Conservation (phyloP, 2,113 vertebrate species). For the Panurus biarmicus region DNA sequence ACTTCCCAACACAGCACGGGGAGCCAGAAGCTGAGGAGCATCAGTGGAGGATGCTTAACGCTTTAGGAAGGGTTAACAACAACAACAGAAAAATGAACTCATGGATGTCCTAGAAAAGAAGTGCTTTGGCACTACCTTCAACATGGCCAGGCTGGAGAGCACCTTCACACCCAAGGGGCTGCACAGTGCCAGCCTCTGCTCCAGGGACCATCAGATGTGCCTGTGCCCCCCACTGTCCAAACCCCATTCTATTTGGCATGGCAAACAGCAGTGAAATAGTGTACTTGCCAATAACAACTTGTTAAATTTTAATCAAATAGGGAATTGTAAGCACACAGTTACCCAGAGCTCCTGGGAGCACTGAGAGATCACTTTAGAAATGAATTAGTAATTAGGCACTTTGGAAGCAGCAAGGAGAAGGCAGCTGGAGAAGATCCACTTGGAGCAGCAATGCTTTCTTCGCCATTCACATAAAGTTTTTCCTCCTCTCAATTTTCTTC, state of each 20-base stretch:
- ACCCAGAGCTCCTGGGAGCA: constrained; percentile 32
- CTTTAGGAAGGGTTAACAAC: background rate
- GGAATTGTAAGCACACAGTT: constrained; percentile 44
- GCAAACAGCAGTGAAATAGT: background rate
- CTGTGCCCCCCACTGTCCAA: background rate
- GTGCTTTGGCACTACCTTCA: background rate
- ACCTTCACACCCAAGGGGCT: background rate
- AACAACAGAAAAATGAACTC: background rate
- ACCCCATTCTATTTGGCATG: background rate
- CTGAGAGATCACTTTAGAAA: constrained; percentile 58
- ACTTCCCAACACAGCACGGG: background rate
- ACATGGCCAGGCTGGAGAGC: background rate
- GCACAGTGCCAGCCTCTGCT: background rate
- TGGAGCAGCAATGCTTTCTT: background rate
- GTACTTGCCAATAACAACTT: constrained; percentile 65
- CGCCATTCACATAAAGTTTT: background rate
- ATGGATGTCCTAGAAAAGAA: background rate
- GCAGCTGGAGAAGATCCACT: background rate
- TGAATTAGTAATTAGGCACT: constrained; percentile 57
- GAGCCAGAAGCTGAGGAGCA: background rate
- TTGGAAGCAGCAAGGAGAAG: constrained; percentile 39
- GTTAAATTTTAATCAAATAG: constrained; percentile 71
- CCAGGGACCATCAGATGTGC: background rate
- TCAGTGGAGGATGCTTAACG: rapidly evolving
- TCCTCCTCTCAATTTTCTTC: background rate